phyloP scores from a whole-genome alignment of 1,140 invertebrate species.

The Aphelenchoides besseyi region DNA sequence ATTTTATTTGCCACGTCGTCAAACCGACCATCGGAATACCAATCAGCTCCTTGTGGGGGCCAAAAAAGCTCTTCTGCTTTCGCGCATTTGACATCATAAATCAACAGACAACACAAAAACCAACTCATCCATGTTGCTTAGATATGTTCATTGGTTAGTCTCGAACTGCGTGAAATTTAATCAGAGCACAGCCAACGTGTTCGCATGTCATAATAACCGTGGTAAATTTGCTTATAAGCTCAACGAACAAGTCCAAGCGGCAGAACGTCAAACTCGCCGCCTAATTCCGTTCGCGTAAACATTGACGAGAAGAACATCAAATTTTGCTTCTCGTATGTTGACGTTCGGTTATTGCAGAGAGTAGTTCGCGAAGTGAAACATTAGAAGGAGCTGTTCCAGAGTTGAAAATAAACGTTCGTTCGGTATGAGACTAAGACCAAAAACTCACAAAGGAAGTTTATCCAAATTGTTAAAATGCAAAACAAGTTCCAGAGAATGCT shows the following conservation, averaged over 20 bases:
- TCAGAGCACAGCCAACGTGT: not conserved
- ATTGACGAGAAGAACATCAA: not conserved
- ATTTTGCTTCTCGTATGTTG: not conserved
- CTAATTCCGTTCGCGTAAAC: not conserved
- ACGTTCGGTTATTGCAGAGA: not conserved
- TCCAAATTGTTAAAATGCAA: not conserved
- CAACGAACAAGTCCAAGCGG: not conserved
- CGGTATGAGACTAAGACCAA: too few species aligned
- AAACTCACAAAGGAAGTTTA: not conserved
- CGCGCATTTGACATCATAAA: constrained; percentile 1
- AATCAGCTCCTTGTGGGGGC: not conserved
- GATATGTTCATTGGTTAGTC: not conserved
- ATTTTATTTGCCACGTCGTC: too few species aligned
- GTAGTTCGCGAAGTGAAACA: not conserved
- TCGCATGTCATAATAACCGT: not conserved
- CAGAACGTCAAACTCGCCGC: not conserved
- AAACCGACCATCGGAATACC: not conserved
- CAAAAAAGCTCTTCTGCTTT: not conserved
- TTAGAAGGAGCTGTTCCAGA: not conserved
- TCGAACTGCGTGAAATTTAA: not conserved
- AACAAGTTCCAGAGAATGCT: not conserved
- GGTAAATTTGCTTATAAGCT: constrained; percentile 1
- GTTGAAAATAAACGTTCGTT: too few species aligned
- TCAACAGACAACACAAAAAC: not conserved
- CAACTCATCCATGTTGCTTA: not conserved